Conservation (phyloP, 2,113 vertebrate species). For the Podarcis muralis region DNA sequence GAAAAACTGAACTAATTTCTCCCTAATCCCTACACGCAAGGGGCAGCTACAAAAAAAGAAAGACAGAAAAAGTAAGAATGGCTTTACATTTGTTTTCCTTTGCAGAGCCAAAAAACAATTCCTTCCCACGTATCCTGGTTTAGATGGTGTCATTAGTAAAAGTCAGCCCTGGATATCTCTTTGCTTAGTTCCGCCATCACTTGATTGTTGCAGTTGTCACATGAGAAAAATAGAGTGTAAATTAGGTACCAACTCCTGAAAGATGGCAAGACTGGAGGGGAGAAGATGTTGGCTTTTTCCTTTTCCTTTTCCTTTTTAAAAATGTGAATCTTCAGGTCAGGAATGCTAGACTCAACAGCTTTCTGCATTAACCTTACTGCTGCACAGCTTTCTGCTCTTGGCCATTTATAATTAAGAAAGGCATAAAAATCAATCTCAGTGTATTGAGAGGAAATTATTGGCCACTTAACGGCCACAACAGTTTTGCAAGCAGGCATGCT, state of each 20-base stretch:
- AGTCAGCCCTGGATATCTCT: no score
- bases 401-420: conserved; percentile 61
- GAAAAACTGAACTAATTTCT: not conserved
- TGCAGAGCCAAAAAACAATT: not conserved
- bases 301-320: not conserved
- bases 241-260: conserved; percentile 33
- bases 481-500: conserved; percentile 54
- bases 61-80: not conserved
- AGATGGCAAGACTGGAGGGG: conserved; percentile 1
- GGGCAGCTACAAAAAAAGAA: not conserved
- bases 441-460: conserved; percentile 64
- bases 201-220: not conserved
- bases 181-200: no score
- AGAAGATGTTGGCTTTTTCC: conserved; percentile 29
- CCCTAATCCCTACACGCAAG: no score
- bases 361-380: conserved; percentile 59
- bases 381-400: conserved; percentile 50
- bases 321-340: conserved; percentile 49
- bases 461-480: conserved; percentile 54
- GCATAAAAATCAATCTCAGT: conserved; percentile 60
- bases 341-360: conserved; percentile 35
- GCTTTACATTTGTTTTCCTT: not conserved
- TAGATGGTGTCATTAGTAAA: not conserved
- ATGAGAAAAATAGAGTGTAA: not conserved
- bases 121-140: not conserved